These are phyloP conservation scores for Pseudolycoriella hygida DNA, from an alignment of 2,888 invertebrate species.

Conservation along the genomic window DNA sequence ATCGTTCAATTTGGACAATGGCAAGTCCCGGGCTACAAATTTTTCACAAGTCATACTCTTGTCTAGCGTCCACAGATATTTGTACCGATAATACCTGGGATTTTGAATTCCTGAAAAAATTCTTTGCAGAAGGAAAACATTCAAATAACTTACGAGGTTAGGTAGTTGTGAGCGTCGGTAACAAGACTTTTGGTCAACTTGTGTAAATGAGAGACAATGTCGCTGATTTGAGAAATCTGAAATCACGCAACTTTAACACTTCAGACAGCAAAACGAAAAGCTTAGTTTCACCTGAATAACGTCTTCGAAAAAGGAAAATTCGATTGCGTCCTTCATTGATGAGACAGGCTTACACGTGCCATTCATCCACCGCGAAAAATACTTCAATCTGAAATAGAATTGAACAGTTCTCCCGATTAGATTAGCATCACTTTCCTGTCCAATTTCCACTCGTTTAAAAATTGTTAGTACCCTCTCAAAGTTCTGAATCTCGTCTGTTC, in stretches of 20 bases:
- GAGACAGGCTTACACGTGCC: conserved; percentile 41
- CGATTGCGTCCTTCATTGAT: conserved; percentile 35
- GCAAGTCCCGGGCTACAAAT: conserved; percentile 48
- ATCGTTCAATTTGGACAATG: conserved; percentile 52
- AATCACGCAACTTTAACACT: no score
- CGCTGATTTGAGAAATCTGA: not conserved
- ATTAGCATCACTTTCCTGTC: no score
- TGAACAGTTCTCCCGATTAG: conserved; percentile 9
- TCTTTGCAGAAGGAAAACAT: no score
- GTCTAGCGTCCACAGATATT: conserved; percentile 59
- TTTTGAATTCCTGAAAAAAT: no score
- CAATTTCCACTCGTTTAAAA: no score
- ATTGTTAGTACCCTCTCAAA: no score
- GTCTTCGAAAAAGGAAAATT: conserved; percentile 65
- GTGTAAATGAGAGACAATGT: not conserved
- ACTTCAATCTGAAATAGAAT: conserved; percentile 38
- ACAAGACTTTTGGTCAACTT: not conserved
- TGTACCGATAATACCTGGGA: conserved; percentile 52
- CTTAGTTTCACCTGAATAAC: conserved; percentile 39
- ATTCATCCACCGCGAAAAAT: conserved; percentile 73
- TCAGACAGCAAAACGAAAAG: not conserved
- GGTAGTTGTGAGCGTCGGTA: not conserved
- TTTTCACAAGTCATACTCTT: conserved; percentile 57
- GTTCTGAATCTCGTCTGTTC: no score
- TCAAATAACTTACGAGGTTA: not conserved